A percentile compares a stretch with the other conserved stretches of the same genome.
phyloP scores from a whole-genome alignment of 2,797 vertebrate species.

The Gephyroberyx darwinii region DNA sequence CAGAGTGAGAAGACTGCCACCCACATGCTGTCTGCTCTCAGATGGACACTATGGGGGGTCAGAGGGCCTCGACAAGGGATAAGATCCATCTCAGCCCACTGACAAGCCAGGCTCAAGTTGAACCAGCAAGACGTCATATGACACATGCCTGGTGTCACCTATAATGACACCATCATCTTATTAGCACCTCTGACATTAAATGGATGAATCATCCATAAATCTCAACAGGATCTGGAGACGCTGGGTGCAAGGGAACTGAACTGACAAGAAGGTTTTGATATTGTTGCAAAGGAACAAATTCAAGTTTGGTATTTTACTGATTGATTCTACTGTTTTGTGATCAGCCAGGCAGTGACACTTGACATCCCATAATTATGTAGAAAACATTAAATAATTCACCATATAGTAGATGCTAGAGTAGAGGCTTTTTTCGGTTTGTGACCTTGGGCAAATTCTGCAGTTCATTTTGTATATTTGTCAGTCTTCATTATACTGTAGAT shows the following conservation, averaged over 20 bases:
- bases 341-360: neutral
- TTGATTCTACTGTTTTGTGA: neutral
- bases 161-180: constrained; percentile 64
- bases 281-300: constrained; percentile 7
- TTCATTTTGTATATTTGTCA: constrained; percentile 6
- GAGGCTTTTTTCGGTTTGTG: neutral
- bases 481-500: constrained; percentile 13
- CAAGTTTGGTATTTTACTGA: constrained; percentile 1
- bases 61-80: constrained; percentile 33
- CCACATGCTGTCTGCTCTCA: constrained; percentile 69
- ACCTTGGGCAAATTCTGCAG: constrained; percentile 10
- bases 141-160: constrained; percentile 67
- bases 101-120: constrained; percentile 48
- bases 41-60: constrained; percentile 28
- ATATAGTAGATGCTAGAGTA: too few species aligned
- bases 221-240: constrained; percentile 28
- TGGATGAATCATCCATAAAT: constrained; percentile 32
- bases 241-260: constrained; percentile 15
- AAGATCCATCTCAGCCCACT: constrained; percentile 53
- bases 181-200: constrained; percentile 62
- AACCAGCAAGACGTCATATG: constrained; percentile 59
- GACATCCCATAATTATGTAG: neutral
- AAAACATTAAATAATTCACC: too few species aligned
- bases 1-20: constrained; percentile 59
- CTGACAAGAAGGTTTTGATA: constrained; percentile 20